Percentiles rank a stretch among this genome's conserved stretches.
phyloP scores from a whole-genome alignment of 2,113 vertebrate genomes.

The Tympanuchus pallidicinctus region DNA sequence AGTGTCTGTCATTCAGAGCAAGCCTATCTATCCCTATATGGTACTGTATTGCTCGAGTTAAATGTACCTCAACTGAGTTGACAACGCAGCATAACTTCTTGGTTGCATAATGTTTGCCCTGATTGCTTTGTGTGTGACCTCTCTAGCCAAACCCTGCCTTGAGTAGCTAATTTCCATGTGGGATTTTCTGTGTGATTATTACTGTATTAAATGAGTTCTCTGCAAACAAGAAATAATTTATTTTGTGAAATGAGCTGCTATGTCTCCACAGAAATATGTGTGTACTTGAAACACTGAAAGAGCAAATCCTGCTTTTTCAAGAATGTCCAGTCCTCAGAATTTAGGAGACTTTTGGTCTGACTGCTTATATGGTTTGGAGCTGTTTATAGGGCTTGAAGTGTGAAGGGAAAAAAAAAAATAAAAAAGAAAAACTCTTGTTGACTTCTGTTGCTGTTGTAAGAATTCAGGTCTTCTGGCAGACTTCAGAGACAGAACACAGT shows the following conservation, averaged over 20 bases:
- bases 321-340: background rate
- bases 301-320: background rate
- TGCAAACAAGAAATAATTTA: background rate
- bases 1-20: constrained; percentile 5
- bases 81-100: constrained; percentile 57
- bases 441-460: background rate
- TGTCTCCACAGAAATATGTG: background rate
- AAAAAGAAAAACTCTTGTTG: background rate
- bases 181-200: background rate
- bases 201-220: constrained; percentile 1
- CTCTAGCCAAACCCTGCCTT: constrained; percentile 28
- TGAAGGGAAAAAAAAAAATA: background rate
- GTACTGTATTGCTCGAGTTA: constrained; percentile 59
- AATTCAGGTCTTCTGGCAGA: background rate
- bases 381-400: constrained; percentile 16
- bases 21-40: constrained; percentile 54
- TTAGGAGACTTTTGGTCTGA: background rate
- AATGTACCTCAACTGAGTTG: constrained; percentile 57
- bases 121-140: constrained; percentile 58
- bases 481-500: background rate
- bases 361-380: background rate
- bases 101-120: constrained; percentile 52
- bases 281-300: background rate
- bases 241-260: constrained; percentile 1
- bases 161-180: constrained; percentile 32